Percentiles rank a stretch among this genome's conserved stretches.
phyloP scores from a whole-genome alignment of 2,113 vertebrate genomes.

The Crotophaga sulcirostris region DNA sequence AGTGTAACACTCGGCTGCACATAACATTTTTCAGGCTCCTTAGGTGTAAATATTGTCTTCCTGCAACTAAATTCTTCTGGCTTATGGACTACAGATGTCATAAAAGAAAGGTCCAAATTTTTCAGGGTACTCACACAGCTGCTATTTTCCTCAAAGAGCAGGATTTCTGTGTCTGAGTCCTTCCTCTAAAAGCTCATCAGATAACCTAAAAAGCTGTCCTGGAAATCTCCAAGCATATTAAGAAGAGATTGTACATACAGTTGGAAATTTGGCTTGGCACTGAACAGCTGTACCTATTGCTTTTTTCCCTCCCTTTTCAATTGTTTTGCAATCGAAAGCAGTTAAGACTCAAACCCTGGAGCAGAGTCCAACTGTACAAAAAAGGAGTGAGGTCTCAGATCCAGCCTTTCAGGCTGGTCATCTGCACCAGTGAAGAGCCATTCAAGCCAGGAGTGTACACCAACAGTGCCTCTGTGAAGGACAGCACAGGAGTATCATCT shows the following conservation, averaged over 20 bases:
- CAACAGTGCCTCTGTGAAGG: neutral
- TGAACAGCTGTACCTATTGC: neutral
- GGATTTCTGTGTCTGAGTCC: neutral
- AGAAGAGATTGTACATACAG: neutral
- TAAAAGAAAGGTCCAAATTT: neutral
- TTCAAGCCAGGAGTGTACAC: neutral
- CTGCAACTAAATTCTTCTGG: neutral
- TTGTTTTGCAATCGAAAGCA: neutral
- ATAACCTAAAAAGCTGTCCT: neutral
- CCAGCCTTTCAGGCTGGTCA: neutral
- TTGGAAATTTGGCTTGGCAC: neutral
- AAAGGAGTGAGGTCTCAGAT: neutral
- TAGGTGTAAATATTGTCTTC: neutral
- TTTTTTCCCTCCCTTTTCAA: neutral
- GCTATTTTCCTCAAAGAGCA: neutral
- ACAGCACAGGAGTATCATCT: neutral
- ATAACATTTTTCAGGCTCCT: neutral
- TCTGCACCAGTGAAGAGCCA: neutral
- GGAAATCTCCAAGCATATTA: neutral
- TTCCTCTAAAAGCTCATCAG: neutral
- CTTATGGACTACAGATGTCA: neutral
- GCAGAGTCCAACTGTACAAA: neutral
- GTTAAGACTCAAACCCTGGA: accelerated
- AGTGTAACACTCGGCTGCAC: neutral
- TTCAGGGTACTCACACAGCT: neutral